These are phyloP conservation scores for Stylophora pistillata DNA, from an alignment of 64 coral and sea anemone species.

Conservation along the genomic window DNA sequence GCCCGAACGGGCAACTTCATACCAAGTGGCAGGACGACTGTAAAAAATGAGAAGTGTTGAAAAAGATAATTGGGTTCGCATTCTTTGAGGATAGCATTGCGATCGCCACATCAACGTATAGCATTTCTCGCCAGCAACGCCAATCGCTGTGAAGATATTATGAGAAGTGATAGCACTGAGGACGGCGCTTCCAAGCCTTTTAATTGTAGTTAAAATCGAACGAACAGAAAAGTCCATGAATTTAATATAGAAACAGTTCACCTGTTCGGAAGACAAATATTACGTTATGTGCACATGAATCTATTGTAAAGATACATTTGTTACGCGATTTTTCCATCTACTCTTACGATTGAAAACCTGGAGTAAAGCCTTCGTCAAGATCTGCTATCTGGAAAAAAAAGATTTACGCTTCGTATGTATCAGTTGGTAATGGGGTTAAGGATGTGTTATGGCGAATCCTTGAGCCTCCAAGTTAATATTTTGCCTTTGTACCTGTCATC, in stretches of 20 bases:
- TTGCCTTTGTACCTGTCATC: not conserved
- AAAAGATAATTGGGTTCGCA: not conserved
- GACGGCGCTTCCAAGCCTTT: not conserved
- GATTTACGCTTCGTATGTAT: not conserved
- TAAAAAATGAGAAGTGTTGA: not conserved
- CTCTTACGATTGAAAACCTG: not conserved
- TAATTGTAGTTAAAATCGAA: not conserved
- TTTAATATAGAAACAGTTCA: constrained; percentile 8
- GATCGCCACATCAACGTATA: not conserved
- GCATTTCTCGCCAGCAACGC: not conserved
- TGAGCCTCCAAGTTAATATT: not conserved
- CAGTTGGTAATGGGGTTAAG: not conserved
- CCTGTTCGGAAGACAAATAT: constrained; percentile 2
- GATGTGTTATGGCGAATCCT: not conserved
- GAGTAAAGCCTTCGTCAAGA: not conserved
- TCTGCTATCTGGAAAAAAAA: not conserved
- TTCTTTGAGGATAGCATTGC: not conserved
- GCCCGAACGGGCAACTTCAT: not conserved
- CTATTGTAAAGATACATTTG: not conserved
- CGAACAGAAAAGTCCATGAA: not conserved
- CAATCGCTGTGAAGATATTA: not conserved
- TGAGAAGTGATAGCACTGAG: not conserved
- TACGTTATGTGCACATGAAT: not conserved
- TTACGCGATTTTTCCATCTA: not conserved
- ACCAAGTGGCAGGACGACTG: not conserved